These are phyloP conservation scores for Falco naumanni DNA, from an alignment of 2,797 vertebrate species.

Conservation along the genomic window DNA sequence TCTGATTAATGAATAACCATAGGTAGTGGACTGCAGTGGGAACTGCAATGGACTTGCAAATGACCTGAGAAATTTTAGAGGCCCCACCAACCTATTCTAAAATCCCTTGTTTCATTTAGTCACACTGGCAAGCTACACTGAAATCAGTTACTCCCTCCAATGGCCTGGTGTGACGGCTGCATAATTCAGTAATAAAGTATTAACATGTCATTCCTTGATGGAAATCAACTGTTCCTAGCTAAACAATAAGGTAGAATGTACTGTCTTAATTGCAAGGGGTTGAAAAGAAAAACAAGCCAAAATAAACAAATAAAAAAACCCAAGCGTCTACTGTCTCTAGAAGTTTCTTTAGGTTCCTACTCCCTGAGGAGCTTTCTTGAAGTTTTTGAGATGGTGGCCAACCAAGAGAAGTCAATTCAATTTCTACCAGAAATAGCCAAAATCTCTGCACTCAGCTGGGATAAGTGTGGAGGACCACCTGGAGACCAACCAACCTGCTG, in stretches of 20 bases:
- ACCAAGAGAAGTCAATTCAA: background rate
- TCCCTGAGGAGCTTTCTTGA: background rate
- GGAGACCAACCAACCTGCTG: background rate
- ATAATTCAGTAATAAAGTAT: background rate
- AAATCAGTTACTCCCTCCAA: background rate
- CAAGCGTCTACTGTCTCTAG: background rate
- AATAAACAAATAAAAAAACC: background rate
- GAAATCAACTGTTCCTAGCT: background rate
- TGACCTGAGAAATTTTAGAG: background rate
- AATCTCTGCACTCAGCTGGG: background rate
- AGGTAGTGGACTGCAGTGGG: background rate
- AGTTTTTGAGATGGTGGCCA: background rate
- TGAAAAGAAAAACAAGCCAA: background rate
- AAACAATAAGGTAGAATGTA: background rate
- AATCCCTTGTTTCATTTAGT: background rate
- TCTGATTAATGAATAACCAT: background rate
- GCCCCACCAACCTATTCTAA: background rate
- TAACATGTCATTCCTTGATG: background rate
- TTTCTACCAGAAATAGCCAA: background rate
- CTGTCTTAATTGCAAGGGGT: background rate
- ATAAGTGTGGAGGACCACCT: background rate
- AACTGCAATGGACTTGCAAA: background rate
- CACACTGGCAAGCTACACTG: background rate
- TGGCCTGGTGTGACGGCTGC: background rate
- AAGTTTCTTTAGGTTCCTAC: background rate